Percentiles rank a stretch among this genome's conserved stretches.
phyloP scores from a whole-genome alignment of 2,888 invertebrate genomes.

The Dicycla oo region DNA sequence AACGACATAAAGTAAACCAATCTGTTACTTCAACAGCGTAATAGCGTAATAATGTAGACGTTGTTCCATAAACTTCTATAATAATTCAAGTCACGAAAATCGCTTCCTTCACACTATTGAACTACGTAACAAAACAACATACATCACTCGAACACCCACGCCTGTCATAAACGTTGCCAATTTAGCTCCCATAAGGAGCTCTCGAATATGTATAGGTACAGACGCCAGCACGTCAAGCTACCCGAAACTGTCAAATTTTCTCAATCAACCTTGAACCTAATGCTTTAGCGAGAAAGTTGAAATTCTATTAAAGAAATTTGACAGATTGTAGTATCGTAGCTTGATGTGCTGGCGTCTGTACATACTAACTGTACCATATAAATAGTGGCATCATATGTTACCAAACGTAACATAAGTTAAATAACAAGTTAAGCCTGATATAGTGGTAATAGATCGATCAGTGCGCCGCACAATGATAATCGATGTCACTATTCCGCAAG shows the following conservation, averaged over 20 bases:
- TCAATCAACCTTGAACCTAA: no score
- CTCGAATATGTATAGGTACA: background rate
- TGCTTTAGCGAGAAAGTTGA: no score
- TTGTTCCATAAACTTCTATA: background rate
- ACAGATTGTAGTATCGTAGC: no score
- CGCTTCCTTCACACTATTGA: slow-evolving; percentile 21
- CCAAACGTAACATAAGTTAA: background rate
- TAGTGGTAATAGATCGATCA: no score
- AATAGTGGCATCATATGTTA: background rate
- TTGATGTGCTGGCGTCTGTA: no score
- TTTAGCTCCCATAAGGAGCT: slow-evolving; percentile 10
- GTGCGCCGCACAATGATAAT: no score
- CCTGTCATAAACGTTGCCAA: slow-evolving; percentile 49
- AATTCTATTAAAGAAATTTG: no score
- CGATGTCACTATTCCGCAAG: no score
- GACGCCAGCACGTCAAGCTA: no score
- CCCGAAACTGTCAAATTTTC: no score
- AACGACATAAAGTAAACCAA: background rate
- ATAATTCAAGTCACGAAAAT: slow-evolving; percentile 28
- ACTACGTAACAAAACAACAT: slow-evolving; percentile 28
- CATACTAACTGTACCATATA: background rate
- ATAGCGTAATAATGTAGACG: background rate
- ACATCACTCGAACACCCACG: slow-evolving; percentile 29
- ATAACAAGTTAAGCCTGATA: no score
- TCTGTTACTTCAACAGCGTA: background rate